Base-by-base conservation (phyloP, 2,113 vertebrate species). In the Corythaixoides concolor region DNA sequence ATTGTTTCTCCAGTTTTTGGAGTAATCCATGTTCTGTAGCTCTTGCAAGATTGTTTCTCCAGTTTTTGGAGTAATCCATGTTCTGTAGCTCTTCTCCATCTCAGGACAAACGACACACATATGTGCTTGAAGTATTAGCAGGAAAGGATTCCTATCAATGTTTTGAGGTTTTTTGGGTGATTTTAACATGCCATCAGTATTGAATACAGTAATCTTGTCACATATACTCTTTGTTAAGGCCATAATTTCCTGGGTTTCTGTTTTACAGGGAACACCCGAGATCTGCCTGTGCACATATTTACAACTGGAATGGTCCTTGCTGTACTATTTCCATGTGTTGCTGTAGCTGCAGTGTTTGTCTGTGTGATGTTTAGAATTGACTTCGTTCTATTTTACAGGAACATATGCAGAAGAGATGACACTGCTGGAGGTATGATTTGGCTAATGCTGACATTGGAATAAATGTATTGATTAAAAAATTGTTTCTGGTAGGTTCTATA, bases 371-470 rank as follows among this genome's bases (percentile, higher is more conserved):
- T 98, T 81, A 98, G 97, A 91, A 95, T 98, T 6, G 98, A 98
- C 80, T 56, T 98, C n/a, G 88, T 95, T 93, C 96, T 98, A 3
- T 94, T 97, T 77, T 98, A 98, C 74, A 98, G 98, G 77, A 77
- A 74, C 35, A 33, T 98, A 68, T 84, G 63, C 24, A 55, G 96
- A 89, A 98, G 74, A 94, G 98, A 98, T 21, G 98, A 98, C 82
- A 98, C 98, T n/a, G 60, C 94, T 90, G 97, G 95, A 98, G 98
- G 98, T 98, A 97, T 92, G 52, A 30, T 32, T 69, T 91, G 16
- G n/a, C 4, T 68, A 59, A 82, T 64, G 12, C 23, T 55, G 37
- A 43, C 21, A 26, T 15, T 74, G 73, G 68, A 89, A 67, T 63
- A 77, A 81, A 8, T 3, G 2, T 52, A n/a, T 53, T 76, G 32